Conservation (phyloP, 2,113 vertebrate species). For the Peucedramus taeniatus region DNA sequence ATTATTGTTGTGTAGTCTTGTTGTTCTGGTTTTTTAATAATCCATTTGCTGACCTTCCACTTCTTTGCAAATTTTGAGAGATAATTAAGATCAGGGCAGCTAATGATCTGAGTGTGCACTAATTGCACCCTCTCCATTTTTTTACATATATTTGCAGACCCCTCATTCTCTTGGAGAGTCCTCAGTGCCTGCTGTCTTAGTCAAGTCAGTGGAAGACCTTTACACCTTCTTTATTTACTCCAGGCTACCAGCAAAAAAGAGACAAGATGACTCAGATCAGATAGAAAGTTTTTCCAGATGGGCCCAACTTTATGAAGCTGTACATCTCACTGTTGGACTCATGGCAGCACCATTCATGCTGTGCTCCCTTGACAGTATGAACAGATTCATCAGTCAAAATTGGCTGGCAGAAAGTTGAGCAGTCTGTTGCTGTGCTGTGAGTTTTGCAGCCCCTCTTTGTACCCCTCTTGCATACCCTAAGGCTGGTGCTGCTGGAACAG, state of each 20-base stretch:
- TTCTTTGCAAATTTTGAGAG: background rate
- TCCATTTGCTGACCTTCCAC: background rate
- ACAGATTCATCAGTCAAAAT: background rate
- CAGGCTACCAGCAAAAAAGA: background rate
- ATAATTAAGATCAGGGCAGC: background rate
- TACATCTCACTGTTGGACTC: background rate
- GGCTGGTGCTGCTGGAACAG: background rate
- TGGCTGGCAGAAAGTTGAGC: background rate
- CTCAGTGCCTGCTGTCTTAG: background rate
- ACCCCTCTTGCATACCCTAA: background rate
- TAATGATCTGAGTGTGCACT: background rate
- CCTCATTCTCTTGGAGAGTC: background rate
- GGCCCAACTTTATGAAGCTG: background rate
- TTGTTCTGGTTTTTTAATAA: background rate
- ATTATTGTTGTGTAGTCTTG: background rate
- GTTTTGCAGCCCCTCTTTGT: background rate
- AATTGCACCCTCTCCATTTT: background rate
- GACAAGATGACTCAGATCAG: background rate
- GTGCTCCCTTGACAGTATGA: background rate
- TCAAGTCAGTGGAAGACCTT: constrained; percentile 44
- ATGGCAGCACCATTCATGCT: background rate
- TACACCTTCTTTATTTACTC: constrained; percentile 30
- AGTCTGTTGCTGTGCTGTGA: background rate
- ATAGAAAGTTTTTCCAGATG: background rate
- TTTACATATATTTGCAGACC: constrained; percentile 13